Conservation (phyloP, 2,113 vertebrate genomes). For the Scomber japonicus region DNA sequence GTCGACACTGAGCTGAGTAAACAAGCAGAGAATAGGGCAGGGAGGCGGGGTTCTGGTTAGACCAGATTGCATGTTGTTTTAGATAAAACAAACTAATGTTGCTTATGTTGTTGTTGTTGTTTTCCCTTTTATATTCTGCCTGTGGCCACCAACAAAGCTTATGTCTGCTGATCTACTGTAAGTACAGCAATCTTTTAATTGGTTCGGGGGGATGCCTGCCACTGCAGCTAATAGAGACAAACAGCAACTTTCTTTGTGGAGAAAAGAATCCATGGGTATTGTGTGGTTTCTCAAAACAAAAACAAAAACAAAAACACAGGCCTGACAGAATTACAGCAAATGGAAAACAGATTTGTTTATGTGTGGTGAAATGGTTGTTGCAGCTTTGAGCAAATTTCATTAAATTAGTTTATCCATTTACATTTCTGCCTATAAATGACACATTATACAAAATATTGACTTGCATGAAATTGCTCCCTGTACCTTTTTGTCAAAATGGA, state of each 20-base stretch:
- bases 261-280: neutral
- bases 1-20: slow-evolving; percentile 38
- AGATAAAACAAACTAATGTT: slow-evolving; percentile 48
- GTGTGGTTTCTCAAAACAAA: neutral
- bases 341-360: slow-evolving; percentile 27
- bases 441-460: slow-evolving; percentile 30
- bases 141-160: slow-evolving; percentile 22
- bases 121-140: slow-evolving; percentile 11
- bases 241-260: slow-evolving; percentile 18
- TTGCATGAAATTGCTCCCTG: neutral
- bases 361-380: slow-evolving; percentile 1
- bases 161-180: slow-evolving; percentile 25
- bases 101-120: slow-evolving; percentile 9
- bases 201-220: neutral
- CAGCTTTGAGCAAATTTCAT: slow-evolving; percentile 32
- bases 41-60: slow-evolving; percentile 35
- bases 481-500: neutral
- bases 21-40: slow-evolving; percentile 32
- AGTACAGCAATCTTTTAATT: slow-evolving; percentile 59
- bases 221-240: neutral
- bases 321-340: slow-evolving; percentile 21
- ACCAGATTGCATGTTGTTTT: slow-evolving; percentile 58
- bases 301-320: neutral
- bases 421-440: slow-evolving; percentile 25
- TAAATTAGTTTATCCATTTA: slow-evolving; percentile 14